Base-by-base conservation (phyloP, 2,888 invertebrate genomes). In the Megaustenia siamemsis region DNA sequence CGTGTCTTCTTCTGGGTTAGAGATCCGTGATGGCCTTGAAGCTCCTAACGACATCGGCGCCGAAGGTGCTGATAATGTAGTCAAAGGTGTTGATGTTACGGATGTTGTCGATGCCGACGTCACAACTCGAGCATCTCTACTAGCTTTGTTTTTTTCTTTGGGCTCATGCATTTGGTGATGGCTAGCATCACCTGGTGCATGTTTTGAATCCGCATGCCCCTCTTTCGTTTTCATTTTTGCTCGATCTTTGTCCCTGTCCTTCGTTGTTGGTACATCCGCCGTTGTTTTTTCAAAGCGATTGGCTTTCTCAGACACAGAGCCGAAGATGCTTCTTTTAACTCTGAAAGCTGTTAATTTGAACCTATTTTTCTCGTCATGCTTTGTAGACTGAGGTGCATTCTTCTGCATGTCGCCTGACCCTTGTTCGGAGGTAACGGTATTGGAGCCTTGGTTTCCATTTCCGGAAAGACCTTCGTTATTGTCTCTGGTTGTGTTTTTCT, bases 251-350 rank as follows among this genome's bases (percentile, higher is more conserved):
- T 53, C 71, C 40, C 24, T n/a, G 35, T 56, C 81, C 43, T 71
- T 81, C 12, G 71, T 21, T 18, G 35, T 28, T 12, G 28, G 5
- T 43, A 12, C 5, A 15, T 78, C 78, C 21, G 60, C 32, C 10
- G 68, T 56, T 10, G 49, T 69, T 68, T 68, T 49, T 49, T 83
- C 83, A 45, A 83, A 83, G 0, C 38, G 63, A 38, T 83, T 66
- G 0, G 83, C 76, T 32, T 77, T 83, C 21, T 83, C 83, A 6
- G 83, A 83, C 10, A 83, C 83, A 8, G 83, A 83, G 56, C 83
- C 83, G 53, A 77, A 77, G 10, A 82, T 82, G 56, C 82, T 35
- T 40, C 43, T 71, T 43, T 71, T 82, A 3, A 69, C 43, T 71
- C 43, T 82, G 24, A 78, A 78, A 0, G 32, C 18, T 0, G 63